These are phyloP conservation scores for Tupaia chinensis DNA, from an alignment of 2,113 vertebrate genomes.

Conservation along the genomic window DNA sequence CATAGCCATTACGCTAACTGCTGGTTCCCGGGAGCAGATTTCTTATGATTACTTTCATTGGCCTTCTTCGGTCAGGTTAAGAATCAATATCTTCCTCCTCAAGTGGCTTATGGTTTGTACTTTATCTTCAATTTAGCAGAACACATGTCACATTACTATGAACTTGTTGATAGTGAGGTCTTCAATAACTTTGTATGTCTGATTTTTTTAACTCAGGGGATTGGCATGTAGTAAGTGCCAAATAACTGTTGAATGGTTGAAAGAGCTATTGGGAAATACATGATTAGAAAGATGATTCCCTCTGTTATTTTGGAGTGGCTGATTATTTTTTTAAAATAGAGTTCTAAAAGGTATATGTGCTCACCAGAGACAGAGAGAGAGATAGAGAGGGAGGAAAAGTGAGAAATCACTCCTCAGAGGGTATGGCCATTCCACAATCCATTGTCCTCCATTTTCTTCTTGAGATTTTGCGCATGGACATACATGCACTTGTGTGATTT, in stretches of 20 bases:
- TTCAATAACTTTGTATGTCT: not conserved
- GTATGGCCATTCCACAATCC: no score
- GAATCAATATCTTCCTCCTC: not conserved
- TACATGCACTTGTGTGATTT: no score
- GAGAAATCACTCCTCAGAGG: no score
- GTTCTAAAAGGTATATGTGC: no score
- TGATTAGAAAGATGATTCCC: not conserved
- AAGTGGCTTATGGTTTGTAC: not conserved
- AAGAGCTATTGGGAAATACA: not conserved
- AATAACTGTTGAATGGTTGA: not conserved
- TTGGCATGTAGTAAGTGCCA: not conserved
- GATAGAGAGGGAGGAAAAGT: no score
- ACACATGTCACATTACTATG: not conserved
- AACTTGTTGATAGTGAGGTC: not conserved
- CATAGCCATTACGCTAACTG: no score
- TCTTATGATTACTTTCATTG: slow-evolving; percentile 35
- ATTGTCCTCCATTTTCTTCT: no score
- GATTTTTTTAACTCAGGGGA: not conserved
- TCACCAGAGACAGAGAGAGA: no score
- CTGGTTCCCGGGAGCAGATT: not conserved
- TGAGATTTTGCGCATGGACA: no score
- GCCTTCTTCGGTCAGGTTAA: not conserved
- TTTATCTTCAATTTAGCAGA: not conserved
- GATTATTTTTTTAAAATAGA: no score
- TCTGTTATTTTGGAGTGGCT: not conserved